A percentile compares a stretch with the other conserved stretches of the same genome.
phyloP scores from a whole-genome alignment of 1,140 invertebrate genomes.

The Diabrotica virgifera region DNA sequence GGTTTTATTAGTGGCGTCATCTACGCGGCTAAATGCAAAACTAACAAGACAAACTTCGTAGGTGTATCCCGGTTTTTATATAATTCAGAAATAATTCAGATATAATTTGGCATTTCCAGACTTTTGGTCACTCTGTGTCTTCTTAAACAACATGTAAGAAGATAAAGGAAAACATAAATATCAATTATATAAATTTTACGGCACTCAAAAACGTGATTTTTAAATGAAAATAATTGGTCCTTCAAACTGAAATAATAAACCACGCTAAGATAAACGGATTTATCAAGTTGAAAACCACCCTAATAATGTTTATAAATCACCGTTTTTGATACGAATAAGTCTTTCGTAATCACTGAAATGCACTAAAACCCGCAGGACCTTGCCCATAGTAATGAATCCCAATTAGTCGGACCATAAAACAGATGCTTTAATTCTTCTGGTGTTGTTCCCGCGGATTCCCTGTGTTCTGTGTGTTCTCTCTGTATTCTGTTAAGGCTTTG shows the following conservation, averaged over 20 bases:
- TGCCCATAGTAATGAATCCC: constrained; percentile 35
- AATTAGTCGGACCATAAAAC: constrained; percentile 37
- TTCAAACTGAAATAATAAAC: not conserved
- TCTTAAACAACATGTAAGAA: no score
- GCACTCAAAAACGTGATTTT: no score
- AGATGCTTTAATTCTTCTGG: constrained; percentile 26
- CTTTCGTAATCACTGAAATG: constrained; percentile 34
- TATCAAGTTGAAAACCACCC: constrained; percentile 19
- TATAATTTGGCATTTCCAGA: no score
- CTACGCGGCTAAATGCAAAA: no score
- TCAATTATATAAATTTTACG: no score
- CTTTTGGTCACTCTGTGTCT: no score
- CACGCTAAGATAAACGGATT: constrained; percentile 5
- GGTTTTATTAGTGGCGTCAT: no score
- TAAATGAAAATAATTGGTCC: no score
- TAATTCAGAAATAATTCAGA: no score
- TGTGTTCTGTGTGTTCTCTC: not conserved
- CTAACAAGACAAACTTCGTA: no score
- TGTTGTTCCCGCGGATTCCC: not conserved
- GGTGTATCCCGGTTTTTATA: no score
- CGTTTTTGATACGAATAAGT: constrained; percentile 36
- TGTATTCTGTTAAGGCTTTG: not conserved
- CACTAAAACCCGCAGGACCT: constrained; percentile 32
- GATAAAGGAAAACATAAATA: no score
- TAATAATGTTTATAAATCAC: constrained; percentile 36